These are phyloP conservation scores for Ichneumon xanthorius DNA, from an alignment of 2,888 invertebrate species.

Conservation along the genomic window DNA sequence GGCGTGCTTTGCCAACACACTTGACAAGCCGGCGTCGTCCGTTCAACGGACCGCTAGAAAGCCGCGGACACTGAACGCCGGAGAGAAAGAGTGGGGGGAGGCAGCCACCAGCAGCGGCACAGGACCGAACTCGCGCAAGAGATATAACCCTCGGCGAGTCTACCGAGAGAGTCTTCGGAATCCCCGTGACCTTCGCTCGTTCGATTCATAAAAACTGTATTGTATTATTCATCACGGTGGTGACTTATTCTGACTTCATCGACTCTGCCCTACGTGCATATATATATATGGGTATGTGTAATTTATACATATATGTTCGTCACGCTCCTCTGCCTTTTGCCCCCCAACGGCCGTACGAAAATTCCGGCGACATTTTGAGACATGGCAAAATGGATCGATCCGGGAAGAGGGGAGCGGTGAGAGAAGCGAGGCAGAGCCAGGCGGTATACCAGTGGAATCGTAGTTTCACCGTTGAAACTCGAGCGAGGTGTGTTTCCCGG, in stretches of 20 bases:
- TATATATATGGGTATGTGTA: not conserved
- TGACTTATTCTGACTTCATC: slow-evolving; percentile 10
- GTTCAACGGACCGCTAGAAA: slow-evolving; percentile 32
- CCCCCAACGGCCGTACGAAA: slow-evolving; percentile 22
- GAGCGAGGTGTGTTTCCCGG: slow-evolving; percentile 57
- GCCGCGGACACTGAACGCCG: slow-evolving; percentile 25
- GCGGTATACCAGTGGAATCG: slow-evolving; percentile 30
- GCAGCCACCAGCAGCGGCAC: not conserved
- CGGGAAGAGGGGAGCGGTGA: slow-evolving; percentile 29
- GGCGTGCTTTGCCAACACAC: not conserved
- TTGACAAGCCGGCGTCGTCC: slow-evolving; percentile 52
- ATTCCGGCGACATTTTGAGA: slow-evolving; percentile 62
- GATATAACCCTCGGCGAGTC: slow-evolving; percentile 44
- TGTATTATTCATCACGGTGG: slow-evolving; percentile 19
- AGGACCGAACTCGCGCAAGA: slow-evolving; percentile 6
- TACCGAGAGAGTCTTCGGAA: slow-evolving; percentile 32
- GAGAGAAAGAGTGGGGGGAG: not conserved
- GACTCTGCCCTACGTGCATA: not conserved
- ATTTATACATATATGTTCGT: not conserved
- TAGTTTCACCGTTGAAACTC: slow-evolving; percentile 53
- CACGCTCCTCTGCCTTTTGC: not conserved
- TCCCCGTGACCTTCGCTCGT: slow-evolving; percentile 56
- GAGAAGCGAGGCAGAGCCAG: not conserved
- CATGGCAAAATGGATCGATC: slow-evolving; percentile 67
- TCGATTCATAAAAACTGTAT: slow-evolving; percentile 27